A percentile compares a stretch with the other conserved stretches of the same genome.
Evolutionary conservation across 2,888 invertebrate species (phyloP).

Genomic region (Lithophane socia): DNA sequence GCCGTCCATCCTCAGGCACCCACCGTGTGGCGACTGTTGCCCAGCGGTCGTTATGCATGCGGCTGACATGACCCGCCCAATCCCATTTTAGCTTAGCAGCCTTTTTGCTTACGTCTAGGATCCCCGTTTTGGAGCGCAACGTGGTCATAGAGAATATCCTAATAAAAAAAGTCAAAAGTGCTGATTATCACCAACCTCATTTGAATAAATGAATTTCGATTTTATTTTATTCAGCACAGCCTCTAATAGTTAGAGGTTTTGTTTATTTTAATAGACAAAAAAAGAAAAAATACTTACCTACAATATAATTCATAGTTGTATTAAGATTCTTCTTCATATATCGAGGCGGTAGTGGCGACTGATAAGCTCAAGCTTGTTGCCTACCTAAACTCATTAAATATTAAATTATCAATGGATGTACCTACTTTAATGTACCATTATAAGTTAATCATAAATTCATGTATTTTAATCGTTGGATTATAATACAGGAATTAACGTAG

Average conservation of each 20-base stretch:
- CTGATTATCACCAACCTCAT: no score
- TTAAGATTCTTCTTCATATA: background rate
- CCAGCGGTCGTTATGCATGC: no score
- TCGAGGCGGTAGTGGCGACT: background rate
- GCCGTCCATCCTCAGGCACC: no score
- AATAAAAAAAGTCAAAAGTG: no score
- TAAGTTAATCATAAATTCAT: conserved; percentile 16
- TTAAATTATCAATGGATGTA: conserved; percentile 2
- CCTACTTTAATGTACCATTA: conserved; percentile 3
- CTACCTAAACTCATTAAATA: background rate
- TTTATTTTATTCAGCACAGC: background rate
- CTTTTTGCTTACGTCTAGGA: no score
- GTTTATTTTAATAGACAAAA: background rate
- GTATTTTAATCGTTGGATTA: conserved; percentile 3
- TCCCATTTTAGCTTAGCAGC: no score
- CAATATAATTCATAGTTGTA: conserved; percentile 11
- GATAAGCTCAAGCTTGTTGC: background rate
- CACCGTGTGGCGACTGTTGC: no score
- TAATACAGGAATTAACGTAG: conserved; percentile 2
- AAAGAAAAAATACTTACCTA: background rate
- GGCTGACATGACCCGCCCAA: no score
- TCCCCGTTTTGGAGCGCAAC: no score
- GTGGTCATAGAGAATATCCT: no score
- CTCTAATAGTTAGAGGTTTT: background rate
- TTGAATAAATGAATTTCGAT: no score